Conservation (phyloP, 2,888 invertebrate species). For the Catocala sponsa region DNA sequence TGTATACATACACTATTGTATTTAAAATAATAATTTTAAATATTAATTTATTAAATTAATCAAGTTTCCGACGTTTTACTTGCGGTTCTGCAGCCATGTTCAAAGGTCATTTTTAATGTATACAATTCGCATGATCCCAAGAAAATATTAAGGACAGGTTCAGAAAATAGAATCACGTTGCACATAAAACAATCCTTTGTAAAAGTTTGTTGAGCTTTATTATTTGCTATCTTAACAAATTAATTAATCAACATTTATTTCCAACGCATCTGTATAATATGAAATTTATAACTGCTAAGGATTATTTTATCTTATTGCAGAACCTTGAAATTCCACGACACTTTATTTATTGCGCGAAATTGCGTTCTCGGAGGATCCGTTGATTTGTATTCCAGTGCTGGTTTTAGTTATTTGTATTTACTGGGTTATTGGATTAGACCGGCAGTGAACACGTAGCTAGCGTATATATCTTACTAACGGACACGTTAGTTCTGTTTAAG, state of each 20-base stretch:
- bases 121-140: too few species aligned
- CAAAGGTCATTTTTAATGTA: too few species aligned
- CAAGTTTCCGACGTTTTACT: too few species aligned
- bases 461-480: too few species aligned
- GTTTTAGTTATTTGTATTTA: too few species aligned
- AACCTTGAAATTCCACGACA: constrained; percentile 13
- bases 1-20: too few species aligned
- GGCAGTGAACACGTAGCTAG: too few species aligned
- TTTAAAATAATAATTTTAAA: too few species aligned
- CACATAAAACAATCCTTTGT: constrained; percentile 5
- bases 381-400: neutral
- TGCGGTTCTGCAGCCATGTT: too few species aligned
- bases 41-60: too few species aligned
- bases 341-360: constrained; percentile 1
- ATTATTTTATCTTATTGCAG: constrained; percentile 20
- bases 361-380: neutral
- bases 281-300: constrained; percentile 34
- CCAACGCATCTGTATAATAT: constrained; percentile 13
- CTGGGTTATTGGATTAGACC: neutral
- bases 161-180: neutral
- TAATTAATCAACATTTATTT: constrained; percentile 37
- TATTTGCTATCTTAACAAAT: constrained; percentile 31
- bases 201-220: constrained; percentile 28
- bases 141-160: too few species aligned
- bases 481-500: too few species aligned